Conservation (phyloP, 1,140 invertebrate species). For the Drosophila parvula region DNA sequence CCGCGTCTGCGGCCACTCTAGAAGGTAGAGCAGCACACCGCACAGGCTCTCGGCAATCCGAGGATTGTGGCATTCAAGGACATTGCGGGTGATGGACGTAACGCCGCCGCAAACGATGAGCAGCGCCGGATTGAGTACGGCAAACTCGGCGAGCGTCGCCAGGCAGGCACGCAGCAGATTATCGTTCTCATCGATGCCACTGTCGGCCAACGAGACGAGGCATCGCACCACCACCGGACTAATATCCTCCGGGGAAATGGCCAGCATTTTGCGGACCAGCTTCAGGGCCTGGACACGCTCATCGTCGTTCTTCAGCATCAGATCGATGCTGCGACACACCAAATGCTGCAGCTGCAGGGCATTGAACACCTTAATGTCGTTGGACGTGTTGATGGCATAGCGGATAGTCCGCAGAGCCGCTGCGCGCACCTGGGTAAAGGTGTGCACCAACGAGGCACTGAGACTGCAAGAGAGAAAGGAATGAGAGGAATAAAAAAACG, state of each 20-base stretch:
- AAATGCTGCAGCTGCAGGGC: conserved; percentile 92
- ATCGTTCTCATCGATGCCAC: conserved; percentile 91
- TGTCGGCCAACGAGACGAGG: conserved; percentile 92
- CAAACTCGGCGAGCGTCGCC: conserved; percentile 94
- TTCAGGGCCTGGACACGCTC: conserved; percentile 95
- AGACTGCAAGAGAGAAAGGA: conserved; percentile 86
- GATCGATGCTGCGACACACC: conserved; percentile 91
- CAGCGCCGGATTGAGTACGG: conserved; percentile 91
- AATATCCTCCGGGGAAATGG: conserved; percentile 77
- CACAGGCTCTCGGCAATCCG: conserved; percentile 93
- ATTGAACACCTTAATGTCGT: conserved; percentile 91
- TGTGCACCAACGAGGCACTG: conserved; percentile 92
- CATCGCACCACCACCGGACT: conserved; percentile 88
- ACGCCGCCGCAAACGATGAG: conserved; percentile 94
- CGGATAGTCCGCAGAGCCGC: conserved; percentile 93
- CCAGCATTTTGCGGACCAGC: conserved; percentile 85
- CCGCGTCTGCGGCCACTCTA: conserved; percentile 94
- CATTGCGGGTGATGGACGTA: conserved; percentile 91
- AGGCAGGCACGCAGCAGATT: conserved; percentile 91
- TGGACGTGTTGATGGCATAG: conserved; percentile 91
- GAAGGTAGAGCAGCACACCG: conserved; percentile 92
- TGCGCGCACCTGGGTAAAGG: conserved; percentile 94
- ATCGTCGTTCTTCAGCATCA: conserved; percentile 92
- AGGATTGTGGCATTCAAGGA: conserved; percentile 91
- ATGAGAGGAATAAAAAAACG: not conserved